Percentiles rank a stretch among this genome's conserved stretches.
Evolutionary conservation across 2,113 vertebrate genomes (phyloP).

Genomic region (Oreochromis niloticus): DNA sequence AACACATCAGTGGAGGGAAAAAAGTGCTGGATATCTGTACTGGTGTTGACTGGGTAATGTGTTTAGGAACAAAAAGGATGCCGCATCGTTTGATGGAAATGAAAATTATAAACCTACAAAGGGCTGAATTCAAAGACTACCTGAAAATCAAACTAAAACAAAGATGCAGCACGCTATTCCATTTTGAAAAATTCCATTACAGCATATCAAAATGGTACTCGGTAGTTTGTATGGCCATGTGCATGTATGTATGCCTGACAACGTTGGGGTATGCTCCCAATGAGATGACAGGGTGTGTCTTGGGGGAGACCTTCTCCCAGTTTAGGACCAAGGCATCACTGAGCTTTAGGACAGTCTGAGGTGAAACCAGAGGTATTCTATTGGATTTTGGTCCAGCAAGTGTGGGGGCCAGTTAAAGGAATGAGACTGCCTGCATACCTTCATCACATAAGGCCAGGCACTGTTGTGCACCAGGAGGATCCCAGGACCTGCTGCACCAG

Average conservation of each 20-base stretch:
- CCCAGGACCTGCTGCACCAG: not conserved
- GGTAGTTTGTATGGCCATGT: too few species aligned
- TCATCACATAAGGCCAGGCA: fast-evolving
- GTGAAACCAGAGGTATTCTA: not conserved
- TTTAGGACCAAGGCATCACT: not conserved
- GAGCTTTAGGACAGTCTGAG: not conserved
- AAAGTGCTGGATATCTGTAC: not conserved
- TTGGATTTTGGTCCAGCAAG: not conserved
- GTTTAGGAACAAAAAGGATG: not conserved
- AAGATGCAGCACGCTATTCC: too few species aligned
- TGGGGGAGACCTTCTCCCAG: not conserved
- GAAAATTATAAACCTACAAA: too few species aligned
- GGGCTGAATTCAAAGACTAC: too few species aligned
- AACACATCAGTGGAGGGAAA: not conserved
- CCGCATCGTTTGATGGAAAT: too few species aligned
- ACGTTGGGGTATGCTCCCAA: fast-evolving
- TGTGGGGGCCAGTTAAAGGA: not conserved
- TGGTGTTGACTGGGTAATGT: not conserved
- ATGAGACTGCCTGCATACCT: not conserved
- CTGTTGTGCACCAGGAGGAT: not conserved
- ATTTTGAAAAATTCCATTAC: too few species aligned
- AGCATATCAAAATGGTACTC: too few species aligned
- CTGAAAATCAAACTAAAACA: too few species aligned
- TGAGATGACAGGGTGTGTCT: not conserved
- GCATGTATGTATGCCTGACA: not conserved